Evolutionary conservation across 2,113 vertebrate genomes (phyloP), one percentile per base, ranked within the genome.

Genomic region (Colistium nudipinnis): DNA sequence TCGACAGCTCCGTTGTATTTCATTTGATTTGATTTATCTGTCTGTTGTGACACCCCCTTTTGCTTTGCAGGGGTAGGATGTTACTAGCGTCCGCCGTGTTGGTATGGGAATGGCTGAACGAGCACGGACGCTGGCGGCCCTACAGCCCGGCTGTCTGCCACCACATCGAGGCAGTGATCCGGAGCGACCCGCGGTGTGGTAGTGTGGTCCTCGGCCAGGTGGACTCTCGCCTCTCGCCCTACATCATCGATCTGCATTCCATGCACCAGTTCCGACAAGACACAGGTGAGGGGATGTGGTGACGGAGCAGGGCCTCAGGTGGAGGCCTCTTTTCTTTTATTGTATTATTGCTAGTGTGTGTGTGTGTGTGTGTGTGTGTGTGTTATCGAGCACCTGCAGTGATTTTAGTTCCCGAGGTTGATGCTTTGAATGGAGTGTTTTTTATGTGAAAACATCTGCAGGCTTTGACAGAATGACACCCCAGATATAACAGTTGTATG

Each of bases 91-190:
- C 96, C 80, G 95, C 96, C 52, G 96, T 96, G 67, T 95, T 97
- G 89, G 96, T 98, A 78, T 98, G 96, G 96, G 96, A 98, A 95
- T 98, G 96, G 96, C 95, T 98, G 91, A 98, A 96, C 94, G 96
- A 98, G 88, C 96, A 97, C 94, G 95, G 95, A 83, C 96, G 96
- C 87, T 98, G 96, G 96, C 92, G 95, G 87, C 96, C 96, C 85
- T 98, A 98, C 94, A 96, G 96, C 93, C 94, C 96, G 62, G 95
- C 94, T 41, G 96, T 97, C 83, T 96, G 96, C 91, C 96, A 96
- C 89, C 96, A 97, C 93, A 98, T 98, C 92, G 96, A 98, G 90
- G 95, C 95, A 77, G 96, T 95, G 91, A 93, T 96, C 90, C 94
- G 95, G 65, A 94, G 94, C 89, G 95, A 95, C 76, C 94, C 95